phyloP scores from a whole-genome alignment of 2,888 invertebrate species.

The Dione vanillae region DNA sequence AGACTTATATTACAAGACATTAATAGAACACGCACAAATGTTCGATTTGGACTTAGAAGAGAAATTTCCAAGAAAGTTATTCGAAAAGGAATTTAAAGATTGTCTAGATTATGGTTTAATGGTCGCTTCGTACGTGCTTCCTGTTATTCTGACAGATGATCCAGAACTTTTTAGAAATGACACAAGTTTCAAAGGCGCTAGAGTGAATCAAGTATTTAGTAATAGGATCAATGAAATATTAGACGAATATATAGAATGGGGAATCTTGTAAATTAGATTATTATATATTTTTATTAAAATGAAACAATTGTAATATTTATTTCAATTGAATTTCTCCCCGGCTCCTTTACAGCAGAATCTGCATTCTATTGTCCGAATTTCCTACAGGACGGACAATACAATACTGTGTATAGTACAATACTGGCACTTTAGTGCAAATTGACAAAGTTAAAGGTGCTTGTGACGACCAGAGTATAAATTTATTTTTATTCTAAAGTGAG shows the following conservation, averaged over 20 bases:
- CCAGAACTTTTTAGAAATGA: constrained; percentile 47
- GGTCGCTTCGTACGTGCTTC: constrained; percentile 38
- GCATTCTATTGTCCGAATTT: no score
- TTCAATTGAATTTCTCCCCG: no score
- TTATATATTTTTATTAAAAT: not conserved
- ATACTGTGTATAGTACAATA: no score
- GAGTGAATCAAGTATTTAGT: constrained; percentile 42
- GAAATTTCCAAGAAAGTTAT: constrained; percentile 47
- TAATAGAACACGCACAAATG: constrained; percentile 38
- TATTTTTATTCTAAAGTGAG: no score
- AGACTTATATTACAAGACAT: constrained; percentile 52
- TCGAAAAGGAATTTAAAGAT: constrained; percentile 47
- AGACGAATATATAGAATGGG: constrained; percentile 54
- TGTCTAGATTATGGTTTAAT: constrained; percentile 48
- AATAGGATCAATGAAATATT: constrained; percentile 50
- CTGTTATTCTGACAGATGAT: constrained; percentile 45
- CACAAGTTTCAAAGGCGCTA: constrained; percentile 36
- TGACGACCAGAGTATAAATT: no score
- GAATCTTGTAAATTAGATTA: constrained; percentile 47
- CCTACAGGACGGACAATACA: no score
- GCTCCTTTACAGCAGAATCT: no score
- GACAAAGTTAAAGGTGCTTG: no score
- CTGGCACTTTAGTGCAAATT: no score
- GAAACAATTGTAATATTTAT: no score
- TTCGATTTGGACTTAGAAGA: constrained; percentile 53